Conservation (phyloP, 2,888 invertebrate species). For the Epinotia demarniana region DNA sequence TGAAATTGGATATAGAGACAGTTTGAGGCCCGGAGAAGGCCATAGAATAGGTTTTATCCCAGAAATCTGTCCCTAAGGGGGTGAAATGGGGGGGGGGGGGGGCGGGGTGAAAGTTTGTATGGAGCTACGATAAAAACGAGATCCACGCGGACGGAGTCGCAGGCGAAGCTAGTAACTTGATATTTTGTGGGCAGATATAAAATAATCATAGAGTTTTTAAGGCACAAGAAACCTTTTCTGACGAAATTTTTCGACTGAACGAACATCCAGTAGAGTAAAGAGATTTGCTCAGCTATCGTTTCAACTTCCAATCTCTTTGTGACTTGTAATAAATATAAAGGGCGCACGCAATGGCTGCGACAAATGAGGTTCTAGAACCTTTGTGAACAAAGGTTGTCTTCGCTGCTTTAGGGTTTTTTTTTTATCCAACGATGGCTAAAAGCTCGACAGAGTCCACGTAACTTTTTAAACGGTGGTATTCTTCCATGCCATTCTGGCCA, state of each 20-base stretch:
- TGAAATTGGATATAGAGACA: no score
- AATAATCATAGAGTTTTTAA: conserved; percentile 45
- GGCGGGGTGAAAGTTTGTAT: no score
- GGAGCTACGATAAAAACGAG: no score
- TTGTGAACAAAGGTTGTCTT: conserved; percentile 14
- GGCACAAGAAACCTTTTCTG: conserved; percentile 41
- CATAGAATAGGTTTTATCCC: no score
- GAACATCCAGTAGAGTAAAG: conserved; percentile 48
- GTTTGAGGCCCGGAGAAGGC: no score
- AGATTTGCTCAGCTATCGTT: conserved; percentile 47
- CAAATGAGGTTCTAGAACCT: conserved; percentile 45
- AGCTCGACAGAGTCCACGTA: not conserved
- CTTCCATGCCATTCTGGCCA: no score
- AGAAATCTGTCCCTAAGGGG: no score
- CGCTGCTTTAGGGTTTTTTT: conserved; percentile 5
- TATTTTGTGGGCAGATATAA: not conserved
- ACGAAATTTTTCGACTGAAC: conserved; percentile 46
- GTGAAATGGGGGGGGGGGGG: no score
- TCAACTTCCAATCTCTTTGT: conserved; percentile 49
- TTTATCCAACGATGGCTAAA: conserved; percentile 1
- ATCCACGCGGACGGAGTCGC: no score
- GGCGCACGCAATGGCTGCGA: conserved; percentile 45
- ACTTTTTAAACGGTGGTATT: not conserved
- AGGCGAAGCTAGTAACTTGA: no score
- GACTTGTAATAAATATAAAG: conserved; percentile 48